These are phyloP conservation scores for Aradus depressus DNA, from an alignment of 2,888 invertebrate genomes.

Conservation along the genomic window DNA sequence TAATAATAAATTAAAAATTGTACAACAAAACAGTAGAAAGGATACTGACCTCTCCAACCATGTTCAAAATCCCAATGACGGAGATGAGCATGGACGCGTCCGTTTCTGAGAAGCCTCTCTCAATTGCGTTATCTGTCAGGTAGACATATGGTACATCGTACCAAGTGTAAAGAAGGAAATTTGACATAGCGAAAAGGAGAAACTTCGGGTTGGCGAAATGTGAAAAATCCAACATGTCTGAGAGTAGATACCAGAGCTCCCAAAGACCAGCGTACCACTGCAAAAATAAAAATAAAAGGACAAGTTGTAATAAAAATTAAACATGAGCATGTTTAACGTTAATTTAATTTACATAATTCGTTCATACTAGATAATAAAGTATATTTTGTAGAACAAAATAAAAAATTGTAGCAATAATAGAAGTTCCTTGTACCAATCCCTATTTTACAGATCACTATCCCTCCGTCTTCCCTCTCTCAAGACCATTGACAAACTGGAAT, in stretches of 20 bases:
- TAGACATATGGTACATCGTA: slow-evolving; percentile 90
- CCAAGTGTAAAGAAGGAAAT: slow-evolving; percentile 84
- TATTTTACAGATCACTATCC: no score
- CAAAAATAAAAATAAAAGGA: slow-evolving; percentile 7
- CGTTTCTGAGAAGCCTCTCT: slow-evolving; percentile 57
- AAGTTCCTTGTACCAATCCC: no score
- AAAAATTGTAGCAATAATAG: no score
- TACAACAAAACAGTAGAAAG: background rate
- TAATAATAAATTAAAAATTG: no score
- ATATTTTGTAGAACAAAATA: background rate
- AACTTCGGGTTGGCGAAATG: slow-evolving; percentile 65
- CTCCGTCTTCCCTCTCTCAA: no score
- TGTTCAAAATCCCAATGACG: slow-evolving; percentile 76
- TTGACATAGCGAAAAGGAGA: slow-evolving; percentile 71
- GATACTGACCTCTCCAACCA: slow-evolving; percentile 69
- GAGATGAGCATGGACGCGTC: slow-evolving; percentile 73
- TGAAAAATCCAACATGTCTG: slow-evolving; percentile 70
- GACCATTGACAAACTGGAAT: no score
- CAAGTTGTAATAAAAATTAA: background rate
- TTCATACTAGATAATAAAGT: background rate
- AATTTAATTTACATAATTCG: background rate
- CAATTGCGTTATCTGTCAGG: slow-evolving; percentile 66
- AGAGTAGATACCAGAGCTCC: slow-evolving; percentile 65
- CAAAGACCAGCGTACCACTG: slow-evolving; percentile 61
- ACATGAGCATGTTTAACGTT: background rate